These are phyloP conservation scores for Hesperophylax magnus DNA, from an alignment of 1,140 invertebrate species.

Conservation along the genomic window DNA sequence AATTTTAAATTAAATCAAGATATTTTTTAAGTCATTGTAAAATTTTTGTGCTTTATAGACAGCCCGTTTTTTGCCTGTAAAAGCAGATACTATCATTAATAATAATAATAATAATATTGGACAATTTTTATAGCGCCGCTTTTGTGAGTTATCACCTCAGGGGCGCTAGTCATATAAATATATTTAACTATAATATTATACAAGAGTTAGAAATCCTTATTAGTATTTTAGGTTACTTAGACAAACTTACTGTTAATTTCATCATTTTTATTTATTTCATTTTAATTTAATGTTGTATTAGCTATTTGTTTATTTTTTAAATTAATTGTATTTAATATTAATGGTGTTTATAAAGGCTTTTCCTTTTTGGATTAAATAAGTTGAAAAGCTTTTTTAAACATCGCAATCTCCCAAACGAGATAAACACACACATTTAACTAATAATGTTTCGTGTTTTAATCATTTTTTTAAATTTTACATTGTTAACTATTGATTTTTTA, in stretches of 20 bases:
- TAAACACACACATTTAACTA: neutral
- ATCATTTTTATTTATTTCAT: too few species aligned
- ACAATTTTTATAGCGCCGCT: too few species aligned
- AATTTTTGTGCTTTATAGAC: too few species aligned
- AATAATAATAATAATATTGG: too few species aligned
- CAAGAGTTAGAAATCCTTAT: too few species aligned
- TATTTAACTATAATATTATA: neutral
- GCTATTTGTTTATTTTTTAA: neutral
- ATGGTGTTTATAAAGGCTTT: conserved; percentile 54
- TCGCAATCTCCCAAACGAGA: neutral
- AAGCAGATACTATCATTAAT: neutral
- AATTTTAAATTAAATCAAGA: too few species aligned
- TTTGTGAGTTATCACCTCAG: too few species aligned
- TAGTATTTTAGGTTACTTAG: neutral
- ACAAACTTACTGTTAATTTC: neutral
- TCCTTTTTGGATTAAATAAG: conserved; percentile 48
- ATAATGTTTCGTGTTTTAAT: neutral
- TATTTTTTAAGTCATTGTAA: too few species aligned
- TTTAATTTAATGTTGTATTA: neutral
- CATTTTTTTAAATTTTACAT: neutral
- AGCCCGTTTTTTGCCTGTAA: neutral
- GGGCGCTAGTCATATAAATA: neutral
- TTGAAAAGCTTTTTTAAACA: conserved; percentile 56
- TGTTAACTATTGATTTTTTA: neutral
- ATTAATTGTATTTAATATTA: neutral